Evolutionary conservation across 2,888 invertebrate genomes (phyloP).

Genomic region (Seira ritae): DNA sequence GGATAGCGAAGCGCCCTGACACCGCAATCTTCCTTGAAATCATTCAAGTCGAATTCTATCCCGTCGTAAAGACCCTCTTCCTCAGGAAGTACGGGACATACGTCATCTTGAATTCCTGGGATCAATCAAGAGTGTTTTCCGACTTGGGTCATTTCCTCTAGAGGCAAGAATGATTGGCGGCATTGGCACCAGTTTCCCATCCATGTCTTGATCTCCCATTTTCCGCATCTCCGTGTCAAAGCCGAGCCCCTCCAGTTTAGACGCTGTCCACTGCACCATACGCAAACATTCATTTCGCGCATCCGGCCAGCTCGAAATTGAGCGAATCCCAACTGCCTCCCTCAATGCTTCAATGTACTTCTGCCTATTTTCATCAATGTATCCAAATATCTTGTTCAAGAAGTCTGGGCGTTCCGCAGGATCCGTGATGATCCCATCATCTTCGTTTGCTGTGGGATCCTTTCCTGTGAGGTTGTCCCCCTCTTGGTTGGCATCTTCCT

Average conservation of each 20-base stretch:
- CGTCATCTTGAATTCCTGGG: slow-evolving; percentile 89
- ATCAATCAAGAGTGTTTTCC: slow-evolving; percentile 94
- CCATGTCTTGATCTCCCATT: slow-evolving; percentile 82
- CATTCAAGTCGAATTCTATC: slow-evolving; percentile 90
- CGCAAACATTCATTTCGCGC: slow-evolving; percentile 86
- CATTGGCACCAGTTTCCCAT: slow-evolving; percentile 83
- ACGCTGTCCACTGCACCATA: slow-evolving; percentile 90
- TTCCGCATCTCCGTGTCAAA: slow-evolving; percentile 84
- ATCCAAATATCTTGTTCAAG: slow-evolving; percentile 77
- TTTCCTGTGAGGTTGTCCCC: background rate
- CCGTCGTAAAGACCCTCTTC: slow-evolving; percentile 85
- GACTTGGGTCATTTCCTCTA: slow-evolving; percentile 87
- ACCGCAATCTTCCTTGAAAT: slow-evolving; percentile 86
- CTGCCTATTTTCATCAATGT: slow-evolving; percentile 86
- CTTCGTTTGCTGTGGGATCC: slow-evolving; percentile 18
- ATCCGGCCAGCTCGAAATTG: slow-evolving; percentile 93
- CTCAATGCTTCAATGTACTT: slow-evolving; percentile 86
- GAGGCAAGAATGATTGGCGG: slow-evolving; percentile 91
- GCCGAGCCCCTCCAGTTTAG: slow-evolving; percentile 83
- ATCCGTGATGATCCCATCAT: slow-evolving; percentile 57
- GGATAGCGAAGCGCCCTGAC: slow-evolving; percentile 83
- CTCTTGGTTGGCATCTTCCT: background rate
- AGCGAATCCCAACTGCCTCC: slow-evolving; percentile 93
- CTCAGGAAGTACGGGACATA: slow-evolving; percentile 83
- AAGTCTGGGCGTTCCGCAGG: slow-evolving; percentile 50